Percentiles rank a stretch among this genome's conserved stretches.
Conservation (phyloP, 2,113 vertebrate genomes). For the Microtus ochrogaster region DNA sequence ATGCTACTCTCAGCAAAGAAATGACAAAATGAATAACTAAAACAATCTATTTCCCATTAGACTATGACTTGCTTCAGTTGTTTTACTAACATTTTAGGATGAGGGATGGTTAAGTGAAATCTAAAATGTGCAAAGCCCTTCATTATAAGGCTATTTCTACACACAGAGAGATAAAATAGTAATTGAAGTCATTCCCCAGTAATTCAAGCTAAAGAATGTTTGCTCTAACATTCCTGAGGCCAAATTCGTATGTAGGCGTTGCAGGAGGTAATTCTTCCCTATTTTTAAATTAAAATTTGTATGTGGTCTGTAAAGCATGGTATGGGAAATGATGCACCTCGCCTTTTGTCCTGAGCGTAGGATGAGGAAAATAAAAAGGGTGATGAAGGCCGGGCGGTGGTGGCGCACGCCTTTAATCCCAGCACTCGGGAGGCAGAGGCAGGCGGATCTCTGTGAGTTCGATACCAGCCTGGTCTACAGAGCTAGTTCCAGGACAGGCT, state of each 20-base stretch:
- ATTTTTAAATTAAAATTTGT: slow-evolving; percentile 46
- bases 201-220: slow-evolving; percentile 36
- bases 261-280: neutral
- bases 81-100: slow-evolving; percentile 69
- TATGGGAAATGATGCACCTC: neutral
- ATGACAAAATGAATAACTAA: slow-evolving; percentile 50
- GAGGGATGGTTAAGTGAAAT: slow-evolving; percentile 45
- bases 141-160: slow-evolving; percentile 14
- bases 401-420: too few species aligned
- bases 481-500: too few species aligned
- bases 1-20: slow-evolving; percentile 68
- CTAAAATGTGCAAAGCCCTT: slow-evolving; percentile 2
- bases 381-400: too few species aligned
- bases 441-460: too few species aligned
- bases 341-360: neutral
- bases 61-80: slow-evolving; percentile 42
- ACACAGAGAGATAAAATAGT: neutral
- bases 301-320: neutral
- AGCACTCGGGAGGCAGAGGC: too few species aligned
- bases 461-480: too few species aligned
- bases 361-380: neutral
- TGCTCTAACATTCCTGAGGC: neutral
- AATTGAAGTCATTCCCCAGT: slow-evolving; percentile 32
- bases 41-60: slow-evolving; percentile 68
- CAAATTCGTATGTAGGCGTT: neutral